Percentiles rank a stretch among this genome's conserved stretches.
phyloP scores from a whole-genome alignment of 2,113 vertebrate species.

The Sminthopsis crassicaudata region DNA sequence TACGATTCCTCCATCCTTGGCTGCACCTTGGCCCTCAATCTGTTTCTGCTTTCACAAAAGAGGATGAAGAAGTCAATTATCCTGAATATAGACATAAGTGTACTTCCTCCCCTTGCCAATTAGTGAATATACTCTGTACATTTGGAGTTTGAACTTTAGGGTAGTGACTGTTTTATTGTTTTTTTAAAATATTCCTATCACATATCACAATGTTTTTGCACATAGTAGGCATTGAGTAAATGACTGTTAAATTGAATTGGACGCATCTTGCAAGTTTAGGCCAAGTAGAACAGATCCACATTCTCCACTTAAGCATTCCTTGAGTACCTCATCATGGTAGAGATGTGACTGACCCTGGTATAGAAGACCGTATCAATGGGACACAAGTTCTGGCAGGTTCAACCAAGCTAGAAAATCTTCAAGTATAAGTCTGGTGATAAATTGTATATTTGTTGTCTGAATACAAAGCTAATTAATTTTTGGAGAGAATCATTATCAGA shows the following conservation, averaged over 20 bases:
- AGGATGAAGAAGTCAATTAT: background rate
- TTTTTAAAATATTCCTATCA: background rate
- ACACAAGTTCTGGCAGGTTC: background rate
- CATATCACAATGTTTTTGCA: background rate
- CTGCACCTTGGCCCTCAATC: slow-evolving; percentile 40
- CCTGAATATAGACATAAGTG: slow-evolving; percentile 7
- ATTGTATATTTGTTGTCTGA: background rate
- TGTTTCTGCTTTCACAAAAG: slow-evolving; percentile 8
- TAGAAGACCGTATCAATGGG: background rate
- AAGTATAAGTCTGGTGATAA: background rate
- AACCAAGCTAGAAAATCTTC: background rate
- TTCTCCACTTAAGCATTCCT: background rate
- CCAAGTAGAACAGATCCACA: background rate
- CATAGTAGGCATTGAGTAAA: background rate
- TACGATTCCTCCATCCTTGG: slow-evolving; percentile 6
- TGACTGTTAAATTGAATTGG: background rate
- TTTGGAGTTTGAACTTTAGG: slow-evolving; percentile 11
- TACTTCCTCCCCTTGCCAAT: background rate
- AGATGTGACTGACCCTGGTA: background rate
- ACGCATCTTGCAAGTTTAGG: background rate
- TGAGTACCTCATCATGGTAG: background rate
- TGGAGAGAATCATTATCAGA: background rate
- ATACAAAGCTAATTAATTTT: background rate
- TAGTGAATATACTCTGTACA: slow-evolving; percentile 8
- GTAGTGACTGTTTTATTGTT: background rate